Percentiles rank a stretch among this genome's conserved stretches.
Conservation (phyloP, 2,888 invertebrate genomes). For the Melieria omissa region DNA sequence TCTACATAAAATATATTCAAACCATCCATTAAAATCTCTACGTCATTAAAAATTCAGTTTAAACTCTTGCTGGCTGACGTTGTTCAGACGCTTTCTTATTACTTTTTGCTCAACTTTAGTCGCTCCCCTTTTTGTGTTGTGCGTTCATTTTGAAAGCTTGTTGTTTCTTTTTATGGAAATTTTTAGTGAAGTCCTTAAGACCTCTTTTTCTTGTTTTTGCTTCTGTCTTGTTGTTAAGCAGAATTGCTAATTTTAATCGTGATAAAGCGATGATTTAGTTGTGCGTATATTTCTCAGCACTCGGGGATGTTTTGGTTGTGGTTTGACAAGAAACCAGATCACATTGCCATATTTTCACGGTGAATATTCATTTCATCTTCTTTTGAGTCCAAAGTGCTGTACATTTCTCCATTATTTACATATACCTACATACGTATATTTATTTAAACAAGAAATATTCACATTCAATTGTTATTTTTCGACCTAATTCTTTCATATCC, state of each 20-base stretch:
- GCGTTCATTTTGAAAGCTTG: too few relatives aligned
- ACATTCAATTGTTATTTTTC: too few relatives aligned
- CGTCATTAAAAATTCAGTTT: background rate
- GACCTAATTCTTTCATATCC: too few relatives aligned
- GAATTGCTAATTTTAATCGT: constrained; percentile 14
- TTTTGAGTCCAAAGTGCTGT: background rate
- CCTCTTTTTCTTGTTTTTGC: background rate
- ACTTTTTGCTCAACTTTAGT: background rate
- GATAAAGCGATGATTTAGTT: constrained; percentile 7
- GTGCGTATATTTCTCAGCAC: constrained; percentile 6
- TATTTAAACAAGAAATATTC: too few relatives aligned
- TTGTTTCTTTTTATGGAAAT: background rate
- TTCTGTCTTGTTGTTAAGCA: background rate
- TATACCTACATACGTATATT: too few relatives aligned
- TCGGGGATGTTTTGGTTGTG: constrained; percentile 29
- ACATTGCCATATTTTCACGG: too few relatives aligned
- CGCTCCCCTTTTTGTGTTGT: too few relatives aligned
- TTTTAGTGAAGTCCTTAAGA: background rate
- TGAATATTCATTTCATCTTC: background rate
- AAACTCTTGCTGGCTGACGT: background rate
- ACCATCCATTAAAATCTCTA: background rate
- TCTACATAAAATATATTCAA: too few relatives aligned
- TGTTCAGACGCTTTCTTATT: background rate
- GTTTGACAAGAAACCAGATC: constrained; percentile 3
- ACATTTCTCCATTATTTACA: background rate